Percentiles rank a stretch among this genome's conserved stretches.
Conservation (phyloP, 1,140 invertebrate species). For the Tetramorium alpestre region DNA sequence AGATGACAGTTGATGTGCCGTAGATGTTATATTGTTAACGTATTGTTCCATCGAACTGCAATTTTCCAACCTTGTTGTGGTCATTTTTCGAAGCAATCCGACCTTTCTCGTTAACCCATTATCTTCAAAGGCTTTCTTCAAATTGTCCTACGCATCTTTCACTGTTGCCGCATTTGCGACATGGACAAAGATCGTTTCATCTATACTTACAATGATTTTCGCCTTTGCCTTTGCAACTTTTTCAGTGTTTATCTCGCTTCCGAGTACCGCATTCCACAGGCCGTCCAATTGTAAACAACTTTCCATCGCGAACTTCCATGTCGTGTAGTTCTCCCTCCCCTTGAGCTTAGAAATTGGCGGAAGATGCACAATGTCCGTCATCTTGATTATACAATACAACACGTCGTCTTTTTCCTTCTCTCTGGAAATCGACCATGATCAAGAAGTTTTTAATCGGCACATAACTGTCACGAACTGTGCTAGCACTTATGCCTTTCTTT, state of each 20-base stretch:
- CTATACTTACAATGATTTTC: background rate
- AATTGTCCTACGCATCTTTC: background rate
- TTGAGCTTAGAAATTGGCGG: background rate
- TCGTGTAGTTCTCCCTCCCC: background rate
- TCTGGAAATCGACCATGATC: no score
- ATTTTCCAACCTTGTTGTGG: background rate
- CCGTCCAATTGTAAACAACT: background rate
- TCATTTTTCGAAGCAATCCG: background rate
- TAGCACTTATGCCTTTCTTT: no score
- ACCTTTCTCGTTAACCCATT: background rate
- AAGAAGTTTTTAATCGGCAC: no score
- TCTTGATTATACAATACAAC: no score
- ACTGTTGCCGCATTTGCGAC: background rate
- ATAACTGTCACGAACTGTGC: no score
- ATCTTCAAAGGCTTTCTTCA: background rate
- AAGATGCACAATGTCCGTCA: no score
- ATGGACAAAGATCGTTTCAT: background rate
- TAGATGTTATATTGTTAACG: background rate
- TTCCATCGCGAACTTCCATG: background rate
- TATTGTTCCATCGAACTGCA: background rate
- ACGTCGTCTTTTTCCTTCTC: no score
- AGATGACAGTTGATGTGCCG: background rate
- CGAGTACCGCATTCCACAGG: background rate
- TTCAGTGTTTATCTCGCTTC: background rate
- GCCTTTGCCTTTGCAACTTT: background rate